phyloP scores from a whole-genome alignment of 1,140 invertebrate genomes.

The Drosophila pectinifera region DNA sequence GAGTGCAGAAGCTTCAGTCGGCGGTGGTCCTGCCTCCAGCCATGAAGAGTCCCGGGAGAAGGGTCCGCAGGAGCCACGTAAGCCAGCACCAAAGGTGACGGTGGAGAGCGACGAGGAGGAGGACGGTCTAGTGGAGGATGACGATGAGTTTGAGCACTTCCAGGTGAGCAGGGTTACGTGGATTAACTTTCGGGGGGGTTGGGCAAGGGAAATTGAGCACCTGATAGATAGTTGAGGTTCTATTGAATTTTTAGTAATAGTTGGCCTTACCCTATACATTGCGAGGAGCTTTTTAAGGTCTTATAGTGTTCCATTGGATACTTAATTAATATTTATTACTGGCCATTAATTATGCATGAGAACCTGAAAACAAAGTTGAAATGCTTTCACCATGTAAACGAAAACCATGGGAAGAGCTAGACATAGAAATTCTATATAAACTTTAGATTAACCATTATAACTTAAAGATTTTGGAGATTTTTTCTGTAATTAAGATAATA shows the following conservation, averaged over 20 bases:
- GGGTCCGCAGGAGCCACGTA: constrained; percentile 19
- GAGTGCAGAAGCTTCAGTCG: constrained; percentile 49
- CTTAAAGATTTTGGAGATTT: neutral
- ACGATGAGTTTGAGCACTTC: constrained; percentile 96
- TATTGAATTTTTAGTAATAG: neutral
- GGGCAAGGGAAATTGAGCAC: neutral
- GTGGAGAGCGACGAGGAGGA: constrained; percentile 67
- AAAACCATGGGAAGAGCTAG: neutral
- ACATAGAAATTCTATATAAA: neutral
- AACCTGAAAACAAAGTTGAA: neutral
- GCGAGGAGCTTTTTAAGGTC: neutral
- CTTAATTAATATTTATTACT: constrained; percentile 12
- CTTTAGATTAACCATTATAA: no score
- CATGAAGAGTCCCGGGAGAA: constrained; percentile 21
- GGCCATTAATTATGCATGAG: constrained; percentile 8
- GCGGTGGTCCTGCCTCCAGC: constrained; percentile 12
- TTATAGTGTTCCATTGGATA: neutral
- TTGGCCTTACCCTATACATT: neutral
- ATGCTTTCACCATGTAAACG: constrained; percentile 2
- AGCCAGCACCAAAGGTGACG: constrained; percentile 12
- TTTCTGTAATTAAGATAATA: neutral
- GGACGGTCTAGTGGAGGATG: constrained; percentile 86
- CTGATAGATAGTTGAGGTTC: neutral
- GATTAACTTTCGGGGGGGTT: neutral
- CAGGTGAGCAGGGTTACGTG: constrained; percentile 60